Evolutionary conservation across 2,888 invertebrate species (phyloP), one percentile per base, ranked within the genome.

Genomic region (Parnassius orleans): DNA sequence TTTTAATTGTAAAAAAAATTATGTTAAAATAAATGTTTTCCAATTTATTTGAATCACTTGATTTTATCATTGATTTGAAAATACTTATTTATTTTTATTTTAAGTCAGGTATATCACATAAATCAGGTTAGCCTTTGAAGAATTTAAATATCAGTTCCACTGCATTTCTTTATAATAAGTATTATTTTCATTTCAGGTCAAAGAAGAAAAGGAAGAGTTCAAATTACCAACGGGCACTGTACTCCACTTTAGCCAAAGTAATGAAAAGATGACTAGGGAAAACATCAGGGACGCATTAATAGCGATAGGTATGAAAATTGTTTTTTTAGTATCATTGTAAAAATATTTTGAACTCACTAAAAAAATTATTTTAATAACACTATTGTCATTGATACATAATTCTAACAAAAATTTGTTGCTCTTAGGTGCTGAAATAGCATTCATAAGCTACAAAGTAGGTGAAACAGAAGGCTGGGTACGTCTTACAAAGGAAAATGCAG

Each of bases 401-500:
- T n/a, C n/a, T 46, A 9, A 46, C 46, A 46, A 46, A 46, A 46
- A 46, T 46, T 12, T 19, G 24, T 43, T n/a, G 24, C 50, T 52
- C 10, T 51, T 24, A 77, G 92, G 92, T 53, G 83, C 88, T 2
- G 93, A 95, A 47, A 89, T 96, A 54, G 95, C 95, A 0, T 98
- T 93, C 78, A 93, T 97, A 66, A 96, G 96, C 77, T 97, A 94
- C 79, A 94, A 93, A 69, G 93, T 93, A 58, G 97, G 96, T 0
- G 94, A 96, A 68, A 85, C 92, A 5, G 93, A 95, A 71, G 97
- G 96, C 1, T 95, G 94, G 85, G 90, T 96, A 15, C 93, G 97
- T 51, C 92, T 97, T 58, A 83, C 93, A 3, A 94, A 94, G 65
- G 95, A 95, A 74, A 94, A 95, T 77, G 84, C 93, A 9, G 97